Evolutionary conservation across 2,797 vertebrate genomes (phyloP).

Genomic region (Macropus fuliginosus): DNA sequence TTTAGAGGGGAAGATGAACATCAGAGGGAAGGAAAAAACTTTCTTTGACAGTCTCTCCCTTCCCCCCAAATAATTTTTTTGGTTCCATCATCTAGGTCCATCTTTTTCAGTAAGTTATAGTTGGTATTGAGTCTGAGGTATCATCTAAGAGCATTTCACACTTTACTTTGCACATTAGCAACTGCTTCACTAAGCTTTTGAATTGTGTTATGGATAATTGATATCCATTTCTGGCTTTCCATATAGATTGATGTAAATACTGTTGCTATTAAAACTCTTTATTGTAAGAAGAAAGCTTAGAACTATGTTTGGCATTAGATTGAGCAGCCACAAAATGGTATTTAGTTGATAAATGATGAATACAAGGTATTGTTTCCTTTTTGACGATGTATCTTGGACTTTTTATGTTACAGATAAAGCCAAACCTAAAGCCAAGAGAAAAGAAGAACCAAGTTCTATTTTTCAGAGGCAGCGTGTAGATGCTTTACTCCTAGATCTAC

Average conservation of each 20-base stretch:
- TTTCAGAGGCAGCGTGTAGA: constrained; percentile 99
- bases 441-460: constrained; percentile 97
- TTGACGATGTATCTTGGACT: constrained; percentile 52
- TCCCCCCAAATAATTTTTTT: not conserved
- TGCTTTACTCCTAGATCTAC: constrained; percentile 94
- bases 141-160: not conserved
- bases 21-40: no score
- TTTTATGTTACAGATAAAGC: constrained; percentile 90
- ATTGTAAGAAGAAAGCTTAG: not conserved
- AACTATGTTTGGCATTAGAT: not conserved
- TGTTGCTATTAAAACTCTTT: not conserved
- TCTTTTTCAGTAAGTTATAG: not conserved
- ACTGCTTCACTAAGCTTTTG: not conserved
- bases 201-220: not conserved
- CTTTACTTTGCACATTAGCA: not conserved
- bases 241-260: not conserved
- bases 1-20: not conserved
- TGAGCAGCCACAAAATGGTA: not conserved
- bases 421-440: constrained; percentile 97
- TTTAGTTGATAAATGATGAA: not conserved
- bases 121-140: not conserved
- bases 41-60: no score
- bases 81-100: not conserved
- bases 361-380: not conserved
- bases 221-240: not conserved